Base-by-base conservation (phyloP, 2,113 vertebrate species). In the Clarias macrocephalus region DNA sequence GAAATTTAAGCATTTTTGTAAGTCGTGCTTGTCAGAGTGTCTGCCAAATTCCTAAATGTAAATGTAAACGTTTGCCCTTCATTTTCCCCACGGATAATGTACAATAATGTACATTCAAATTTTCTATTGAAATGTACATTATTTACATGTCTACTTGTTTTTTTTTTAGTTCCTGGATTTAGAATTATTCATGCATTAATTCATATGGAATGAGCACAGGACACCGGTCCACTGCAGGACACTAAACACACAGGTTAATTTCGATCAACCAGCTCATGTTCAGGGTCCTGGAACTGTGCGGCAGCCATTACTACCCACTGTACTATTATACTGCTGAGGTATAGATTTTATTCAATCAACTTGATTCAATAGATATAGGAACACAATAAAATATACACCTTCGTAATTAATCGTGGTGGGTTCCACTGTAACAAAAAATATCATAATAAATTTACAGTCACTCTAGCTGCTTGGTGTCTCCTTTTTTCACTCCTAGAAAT, bases 381-480 rank as follows among this genome's bases (percentile, higher is more conserved):
- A 30, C 75, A 9, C 37, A 77, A 56, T 28, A 79, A 30, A 57
- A 79, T 16, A 57, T 57, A 28, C 48, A 48, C 6, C 7, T 6
- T 48, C 48, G 48, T 57, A 28, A 30, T 56, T 79, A 0, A 73
- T 48, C 11, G 42, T 73, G n/a, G 2, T 30, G 54, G 52, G 5
- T 77, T 54, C 0, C n/a, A 79, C 52, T 79, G 76, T 56, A 79
- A 28, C 48, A 56, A 77, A 54, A 56, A 28, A 15, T 28, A 13
- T 3, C 0, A 16, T 4, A 37, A 19, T 42, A 23, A 33, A 70
- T 16, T 33, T 7, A 79, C 25, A 56, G 52, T 18, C 75, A 8
- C 57, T 83, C 73, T 83, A 86, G 25, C 65, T 82, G 23, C n/a
- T 56, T 76, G 52, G 57, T 88, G 84, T 83, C 80, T 19, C 48